A percentile compares a stretch with the other conserved stretches of the same genome.
Evolutionary conservation across 2,113 vertebrate species (phyloP).

Genomic region (Vulpes vulpes): DNA sequence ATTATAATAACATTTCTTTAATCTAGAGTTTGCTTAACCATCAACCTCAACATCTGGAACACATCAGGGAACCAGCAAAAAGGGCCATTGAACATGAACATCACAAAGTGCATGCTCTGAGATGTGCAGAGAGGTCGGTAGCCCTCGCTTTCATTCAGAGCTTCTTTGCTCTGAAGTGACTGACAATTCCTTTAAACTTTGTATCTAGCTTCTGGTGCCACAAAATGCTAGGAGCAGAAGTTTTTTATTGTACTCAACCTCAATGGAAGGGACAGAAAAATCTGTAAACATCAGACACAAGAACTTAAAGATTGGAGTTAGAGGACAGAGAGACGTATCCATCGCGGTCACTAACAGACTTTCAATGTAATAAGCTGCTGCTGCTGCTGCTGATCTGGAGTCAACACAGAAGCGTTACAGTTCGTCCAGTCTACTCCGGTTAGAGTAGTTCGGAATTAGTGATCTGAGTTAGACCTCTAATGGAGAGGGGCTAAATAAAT

Average conservation of each 20-base stretch:
- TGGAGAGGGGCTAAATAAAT: not conserved
- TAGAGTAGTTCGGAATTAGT: not conserved
- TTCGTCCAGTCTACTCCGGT: not conserved
- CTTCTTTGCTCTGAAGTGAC: not conserved
- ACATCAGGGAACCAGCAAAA: not conserved
- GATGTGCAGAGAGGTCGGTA: not conserved
- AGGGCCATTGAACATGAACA: not conserved
- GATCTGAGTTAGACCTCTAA: not conserved
- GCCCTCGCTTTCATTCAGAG: not conserved
- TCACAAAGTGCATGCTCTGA: not conserved
- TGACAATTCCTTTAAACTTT: not conserved
- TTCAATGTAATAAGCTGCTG: not conserved
- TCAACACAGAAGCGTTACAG: not conserved
- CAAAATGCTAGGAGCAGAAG: not conserved
- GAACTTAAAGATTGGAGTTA: not conserved
- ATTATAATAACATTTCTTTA: conserved; percentile 30
- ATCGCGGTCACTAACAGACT: not conserved
- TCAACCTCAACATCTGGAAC: conserved; percentile 20
- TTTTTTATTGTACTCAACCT: not conserved
- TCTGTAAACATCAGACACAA: not conserved
- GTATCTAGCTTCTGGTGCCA: not conserved
- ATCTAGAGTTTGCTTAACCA: not conserved
- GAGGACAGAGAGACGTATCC: not conserved
- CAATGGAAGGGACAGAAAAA: conserved; percentile 22
- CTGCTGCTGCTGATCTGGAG: not conserved